Percentiles rank a stretch among this genome's conserved stretches.
phyloP scores from a whole-genome alignment of 2,888 invertebrate genomes.

The Leptopilina syphax region DNA sequence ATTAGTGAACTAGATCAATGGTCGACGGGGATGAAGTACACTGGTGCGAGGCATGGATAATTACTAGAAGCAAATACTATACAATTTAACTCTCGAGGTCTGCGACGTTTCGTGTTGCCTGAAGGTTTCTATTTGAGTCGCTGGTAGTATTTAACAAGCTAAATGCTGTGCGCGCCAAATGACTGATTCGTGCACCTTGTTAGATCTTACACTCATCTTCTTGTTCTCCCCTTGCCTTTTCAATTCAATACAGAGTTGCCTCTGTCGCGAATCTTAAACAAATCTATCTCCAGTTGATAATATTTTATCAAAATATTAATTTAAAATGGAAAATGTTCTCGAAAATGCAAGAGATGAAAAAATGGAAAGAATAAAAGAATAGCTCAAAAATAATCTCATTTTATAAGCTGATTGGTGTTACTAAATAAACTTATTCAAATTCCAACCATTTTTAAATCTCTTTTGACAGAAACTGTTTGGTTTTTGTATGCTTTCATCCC shows the following conservation, averaged over 20 bases:
- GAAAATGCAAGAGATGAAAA: too few relatives aligned
- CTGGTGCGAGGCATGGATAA: conserved; percentile 62
- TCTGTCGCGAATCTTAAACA: neutral
- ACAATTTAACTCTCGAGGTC: conserved; percentile 63
- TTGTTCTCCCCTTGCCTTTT: neutral
- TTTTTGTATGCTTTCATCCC: too few relatives aligned
- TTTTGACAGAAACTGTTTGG: too few relatives aligned
- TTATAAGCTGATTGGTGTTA: too few relatives aligned
- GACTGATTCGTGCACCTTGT: conserved; percentile 6
- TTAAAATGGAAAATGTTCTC: too few relatives aligned
- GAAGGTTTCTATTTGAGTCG: conserved; percentile 57
- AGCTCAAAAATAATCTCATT: too few relatives aligned
- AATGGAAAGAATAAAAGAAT: too few relatives aligned
- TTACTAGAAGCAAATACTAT: conserved; percentile 69
- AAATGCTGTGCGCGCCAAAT: conserved; percentile 53
- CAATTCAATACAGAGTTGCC: neutral
- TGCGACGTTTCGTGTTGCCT: conserved; percentile 51
- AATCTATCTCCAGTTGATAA: neutral
- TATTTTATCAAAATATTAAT: neutral
- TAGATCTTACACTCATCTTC: conserved; percentile 1
- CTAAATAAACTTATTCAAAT: too few relatives aligned
- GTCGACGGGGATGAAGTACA: conserved; percentile 54
- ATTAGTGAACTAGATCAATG: conserved; percentile 64
- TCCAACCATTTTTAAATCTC: too few relatives aligned
- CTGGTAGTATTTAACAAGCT: conserved; percentile 61